Evolutionary conservation across 37 sponge, comb jelly and placozoan species (phyloP).

Genomic region (Chondrosia reniformis): DNA sequence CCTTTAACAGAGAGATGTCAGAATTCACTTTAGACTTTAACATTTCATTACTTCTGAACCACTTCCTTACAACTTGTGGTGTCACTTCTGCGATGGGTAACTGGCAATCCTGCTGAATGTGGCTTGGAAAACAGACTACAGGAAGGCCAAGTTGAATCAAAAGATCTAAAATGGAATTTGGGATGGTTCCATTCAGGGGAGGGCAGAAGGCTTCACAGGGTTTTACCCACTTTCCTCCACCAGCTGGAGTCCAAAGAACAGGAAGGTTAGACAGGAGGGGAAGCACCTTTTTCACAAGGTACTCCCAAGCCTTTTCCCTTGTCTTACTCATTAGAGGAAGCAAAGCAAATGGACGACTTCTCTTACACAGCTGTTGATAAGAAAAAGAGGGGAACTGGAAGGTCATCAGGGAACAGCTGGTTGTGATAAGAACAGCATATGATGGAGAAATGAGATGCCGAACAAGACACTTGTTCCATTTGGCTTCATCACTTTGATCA

Average conservation of each 20-base stretch:
- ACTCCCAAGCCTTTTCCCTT: constrained; percentile 30
- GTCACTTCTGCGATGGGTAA: too few species aligned
- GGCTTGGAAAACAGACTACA: constrained; percentile 39
- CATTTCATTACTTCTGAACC: not conserved
- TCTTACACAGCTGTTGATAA: not conserved
- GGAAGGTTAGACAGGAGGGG: not conserved
- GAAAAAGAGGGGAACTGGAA: constrained; percentile 18
- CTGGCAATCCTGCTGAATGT: not conserved
- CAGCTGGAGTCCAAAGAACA: constrained; percentile 56
- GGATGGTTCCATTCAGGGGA: not conserved
- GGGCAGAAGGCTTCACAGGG: constrained; percentile 32
- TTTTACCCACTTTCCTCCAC: constrained; percentile 47
- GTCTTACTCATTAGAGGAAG: constrained; percentile 42
- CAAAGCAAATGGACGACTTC: constrained; percentile 35
- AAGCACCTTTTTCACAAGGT: constrained; percentile 25
- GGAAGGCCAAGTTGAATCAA: constrained; percentile 7
- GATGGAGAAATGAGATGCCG: constrained; percentile 33
- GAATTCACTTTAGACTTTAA: not conserved
- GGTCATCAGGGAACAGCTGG: constrained; percentile 14
- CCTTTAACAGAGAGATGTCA: constrained; percentile 14
- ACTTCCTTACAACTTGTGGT: constrained; percentile 19
- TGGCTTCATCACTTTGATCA: constrained; percentile 61
- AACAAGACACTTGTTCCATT: constrained; percentile 63
- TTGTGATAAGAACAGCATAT: constrained; percentile 48
- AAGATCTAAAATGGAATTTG: constrained; percentile 9